Percentiles rank a stretch among this genome's conserved stretches.
phyloP scores from a whole-genome alignment of 2,113 vertebrate species.

The Syngnathus floridae region DNA sequence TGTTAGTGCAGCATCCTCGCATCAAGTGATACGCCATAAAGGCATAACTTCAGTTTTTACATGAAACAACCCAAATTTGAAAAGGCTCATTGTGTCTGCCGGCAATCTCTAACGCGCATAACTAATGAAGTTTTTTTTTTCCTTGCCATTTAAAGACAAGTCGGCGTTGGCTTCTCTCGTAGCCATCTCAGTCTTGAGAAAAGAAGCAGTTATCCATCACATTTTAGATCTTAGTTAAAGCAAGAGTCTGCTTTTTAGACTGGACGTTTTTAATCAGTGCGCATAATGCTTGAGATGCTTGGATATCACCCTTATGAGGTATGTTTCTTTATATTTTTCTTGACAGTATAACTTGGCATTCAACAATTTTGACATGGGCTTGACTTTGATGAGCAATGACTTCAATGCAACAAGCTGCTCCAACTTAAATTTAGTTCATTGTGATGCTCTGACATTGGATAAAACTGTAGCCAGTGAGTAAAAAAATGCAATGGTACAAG shows the following conservation, averaged over 20 bases:
- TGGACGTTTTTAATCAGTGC: conserved; percentile 23
- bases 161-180: conserved; percentile 35
- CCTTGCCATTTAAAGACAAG: conserved; percentile 61
- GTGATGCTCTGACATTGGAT: neutral
- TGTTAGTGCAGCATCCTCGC: conserved; percentile 81
- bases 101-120: conserved; percentile 77
- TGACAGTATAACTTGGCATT: neutral
- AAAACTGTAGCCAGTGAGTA: neutral
- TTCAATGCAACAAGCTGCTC: neutral
- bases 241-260: conserved; percentile 4
- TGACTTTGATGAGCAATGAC: neutral
- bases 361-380: neutral
- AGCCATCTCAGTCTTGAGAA: conserved; percentile 25
- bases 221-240: conserved; percentile 2
- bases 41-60: conserved; percentile 76
- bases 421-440: too few relatives aligned
- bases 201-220: conserved; percentile 19
- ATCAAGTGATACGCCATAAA: conserved; percentile 76
- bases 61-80: conserved; percentile 73
- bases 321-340: conserved; percentile 36
- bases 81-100: conserved; percentile 74
- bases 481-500: neutral
- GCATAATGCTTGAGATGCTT: conserved; percentile 86
- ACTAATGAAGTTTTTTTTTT: conserved; percentile 79
- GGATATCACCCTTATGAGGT: conserved; percentile 88